Conservation (phyloP, 1,140 invertebrate genomes). For the silkworm (Bombyx mori) region ASM3026992v2 NC_085129.1:12433501-12434000, state of each 20-base stretch:
- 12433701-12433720: constrained; percentile 90
- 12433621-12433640: constrained; percentile 24
- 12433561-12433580: constrained; percentile 25
- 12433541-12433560: constrained; percentile 33
- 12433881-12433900: constrained; percentile 86
- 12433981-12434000: constrained; percentile 85
- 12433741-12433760: constrained; percentile 83
- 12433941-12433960: constrained; percentile 84
- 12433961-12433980: constrained; percentile 86
- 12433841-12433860: constrained; percentile 80
- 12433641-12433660: constrained; percentile 22
- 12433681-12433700: constrained; percentile 91
- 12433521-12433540: constrained; percentile 16
- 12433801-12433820: constrained; percentile 88
- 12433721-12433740: constrained; percentile 74
- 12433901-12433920: constrained; percentile 91
- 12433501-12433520: constrained; percentile 16
- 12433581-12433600: constrained; percentile 33
- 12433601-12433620: constrained; percentile 39
- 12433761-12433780: constrained; percentile 74
- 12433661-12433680: constrained; percentile 72
- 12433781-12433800: constrained; percentile 91
- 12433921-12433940: constrained; percentile 88
- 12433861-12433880: constrained; percentile 88
- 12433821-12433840: constrained; percentile 90